Conservation (phyloP, 2,888 invertebrate genomes). For the Lapara coniferarum region DNA sequence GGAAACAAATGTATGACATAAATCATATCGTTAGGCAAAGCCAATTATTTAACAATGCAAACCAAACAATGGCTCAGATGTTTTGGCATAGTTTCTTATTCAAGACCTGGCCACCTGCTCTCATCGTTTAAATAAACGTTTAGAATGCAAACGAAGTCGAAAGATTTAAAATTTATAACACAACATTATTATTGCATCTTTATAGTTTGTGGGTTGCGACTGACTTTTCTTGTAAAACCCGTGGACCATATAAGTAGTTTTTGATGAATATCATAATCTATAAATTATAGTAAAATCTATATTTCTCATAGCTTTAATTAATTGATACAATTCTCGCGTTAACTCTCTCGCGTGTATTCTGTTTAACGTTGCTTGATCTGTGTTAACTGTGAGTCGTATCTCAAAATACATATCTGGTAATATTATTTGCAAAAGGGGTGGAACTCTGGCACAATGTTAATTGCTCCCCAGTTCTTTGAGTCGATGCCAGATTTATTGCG, state of each 20-base stretch:
- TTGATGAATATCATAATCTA: too few species aligned
- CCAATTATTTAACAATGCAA: constrained; percentile 14
- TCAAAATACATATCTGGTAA: constrained; percentile 7
- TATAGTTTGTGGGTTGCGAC: too few species aligned
- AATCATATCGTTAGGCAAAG: constrained; percentile 22
- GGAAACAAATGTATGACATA: constrained; percentile 12
- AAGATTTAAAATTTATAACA: neutral
- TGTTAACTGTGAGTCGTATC: neutral
- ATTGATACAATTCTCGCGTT: too few species aligned
- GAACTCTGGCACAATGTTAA: constrained; percentile 23
- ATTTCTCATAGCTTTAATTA: too few species aligned
- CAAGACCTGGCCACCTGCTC: constrained; percentile 5
- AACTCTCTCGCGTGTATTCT: neutral
- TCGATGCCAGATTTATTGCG: constrained; percentile 28
- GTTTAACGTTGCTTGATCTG: neutral
- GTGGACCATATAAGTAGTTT: too few species aligned
- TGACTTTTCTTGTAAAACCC: too few species aligned
- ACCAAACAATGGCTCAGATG: constrained; percentile 18
- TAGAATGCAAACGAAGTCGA: neutral
- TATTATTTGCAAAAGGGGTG: constrained; percentile 21
- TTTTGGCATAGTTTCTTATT: constrained; percentile 4
- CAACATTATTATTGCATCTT: neutral
- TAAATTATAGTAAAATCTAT: too few species aligned
- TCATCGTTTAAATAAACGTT: neutral
- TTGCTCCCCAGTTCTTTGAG: constrained; percentile 2